Evolutionary conservation across 1,140 invertebrate genomes (phyloP).

Genomic region (Idris sp.): DNA sequence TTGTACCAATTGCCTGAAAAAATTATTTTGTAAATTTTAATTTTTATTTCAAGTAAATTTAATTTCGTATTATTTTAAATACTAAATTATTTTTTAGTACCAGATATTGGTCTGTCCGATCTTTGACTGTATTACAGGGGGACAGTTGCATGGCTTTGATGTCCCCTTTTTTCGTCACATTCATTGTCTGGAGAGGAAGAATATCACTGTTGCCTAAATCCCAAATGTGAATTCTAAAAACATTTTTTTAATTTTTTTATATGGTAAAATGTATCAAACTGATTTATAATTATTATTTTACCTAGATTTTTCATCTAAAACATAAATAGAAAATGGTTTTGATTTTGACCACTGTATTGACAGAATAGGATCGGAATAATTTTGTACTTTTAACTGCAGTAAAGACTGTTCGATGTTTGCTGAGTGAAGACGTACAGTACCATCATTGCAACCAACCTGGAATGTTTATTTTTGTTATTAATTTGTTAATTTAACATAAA

Average conservation of each 20-base stretch:
- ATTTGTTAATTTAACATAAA: background rate
- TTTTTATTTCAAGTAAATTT: too few relatives aligned
- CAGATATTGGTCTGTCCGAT: conserved; percentile 73
- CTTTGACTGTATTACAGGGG: conserved; percentile 68
- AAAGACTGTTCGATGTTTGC: conserved; percentile 77
- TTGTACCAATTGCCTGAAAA: conserved; percentile 74
- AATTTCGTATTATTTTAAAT: too few relatives aligned
- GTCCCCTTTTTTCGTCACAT: conserved; percentile 65
- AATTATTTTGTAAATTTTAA: conserved; percentile 2
- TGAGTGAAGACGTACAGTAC: conserved; percentile 78
- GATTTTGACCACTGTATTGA: conserved; percentile 81
- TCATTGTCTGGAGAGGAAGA: conserved; percentile 69
- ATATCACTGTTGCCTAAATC: conserved; percentile 78
- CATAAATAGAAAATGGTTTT: conserved; percentile 80
- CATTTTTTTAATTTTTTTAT: background rate
- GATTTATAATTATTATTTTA: too few relatives aligned
- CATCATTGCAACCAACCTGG: conserved; percentile 80
- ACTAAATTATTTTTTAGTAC: too few relatives aligned
- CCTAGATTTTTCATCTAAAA: conserved; percentile 79
- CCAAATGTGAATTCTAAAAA: conserved; percentile 79
- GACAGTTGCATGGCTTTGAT: conserved; percentile 74
- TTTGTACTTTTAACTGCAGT: conserved; percentile 74
- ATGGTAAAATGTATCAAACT: too few relatives aligned
- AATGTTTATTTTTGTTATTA: conserved; percentile 8
- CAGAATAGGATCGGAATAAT: conserved; percentile 70